phyloP scores from a whole-genome alignment of 2,888 invertebrate species.

The Idaea straminata region DNA sequence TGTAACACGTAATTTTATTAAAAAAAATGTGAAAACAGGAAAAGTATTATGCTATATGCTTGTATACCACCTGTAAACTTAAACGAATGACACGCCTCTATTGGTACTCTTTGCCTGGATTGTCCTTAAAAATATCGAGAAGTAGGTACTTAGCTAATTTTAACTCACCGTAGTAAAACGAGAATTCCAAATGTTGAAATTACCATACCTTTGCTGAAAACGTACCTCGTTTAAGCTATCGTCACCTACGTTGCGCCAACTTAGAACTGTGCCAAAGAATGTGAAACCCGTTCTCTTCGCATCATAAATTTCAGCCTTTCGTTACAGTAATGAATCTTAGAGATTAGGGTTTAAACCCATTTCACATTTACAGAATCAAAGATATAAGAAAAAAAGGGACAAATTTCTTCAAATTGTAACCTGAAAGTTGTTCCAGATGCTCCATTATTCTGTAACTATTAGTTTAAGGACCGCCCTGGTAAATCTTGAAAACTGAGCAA shows the following conservation, averaged over 20 bases:
- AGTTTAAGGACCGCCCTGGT: too few species aligned
- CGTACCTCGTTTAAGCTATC: background rate
- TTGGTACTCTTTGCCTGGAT: too few species aligned
- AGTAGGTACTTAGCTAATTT: background rate
- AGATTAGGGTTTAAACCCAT: background rate
- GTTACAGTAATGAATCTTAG: background rate
- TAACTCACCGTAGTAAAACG: background rate
- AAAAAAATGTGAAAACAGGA: too few species aligned
- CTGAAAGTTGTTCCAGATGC: too few species aligned
- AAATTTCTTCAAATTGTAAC: background rate
- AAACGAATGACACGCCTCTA: too few species aligned
- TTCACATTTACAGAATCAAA: background rate
- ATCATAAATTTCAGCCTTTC: background rate
- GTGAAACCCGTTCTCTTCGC: background rate
- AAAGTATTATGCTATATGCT: too few species aligned
- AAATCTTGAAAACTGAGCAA: too few species aligned
- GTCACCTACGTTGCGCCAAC: background rate
- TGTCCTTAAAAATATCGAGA: background rate
- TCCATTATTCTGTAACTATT: too few species aligned
- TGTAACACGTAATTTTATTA: background rate
- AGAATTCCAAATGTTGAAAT: background rate
- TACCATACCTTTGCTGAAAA: background rate
- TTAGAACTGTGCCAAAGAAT: conserved; percentile 1
- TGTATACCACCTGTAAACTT: too few species aligned
- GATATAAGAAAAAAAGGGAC: background rate